Evolutionary conservation across 1,140 invertebrate species (phyloP).

Genomic region (Cotesia typhae): DNA sequence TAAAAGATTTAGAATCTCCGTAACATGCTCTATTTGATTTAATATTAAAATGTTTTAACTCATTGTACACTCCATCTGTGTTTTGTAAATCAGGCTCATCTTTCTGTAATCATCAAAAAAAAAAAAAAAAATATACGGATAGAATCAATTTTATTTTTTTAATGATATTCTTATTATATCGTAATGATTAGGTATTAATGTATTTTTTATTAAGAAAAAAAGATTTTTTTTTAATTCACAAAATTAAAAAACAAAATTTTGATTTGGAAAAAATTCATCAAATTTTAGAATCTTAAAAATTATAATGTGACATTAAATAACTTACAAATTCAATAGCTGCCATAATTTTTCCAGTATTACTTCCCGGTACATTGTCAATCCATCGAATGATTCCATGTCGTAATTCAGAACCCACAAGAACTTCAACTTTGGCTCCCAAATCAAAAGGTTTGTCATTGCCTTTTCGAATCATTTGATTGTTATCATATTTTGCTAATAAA

Average conservation of each 20-base stretch:
- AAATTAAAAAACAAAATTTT: too few species aligned
- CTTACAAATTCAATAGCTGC: conserved; percentile 76
- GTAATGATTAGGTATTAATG: too few species aligned
- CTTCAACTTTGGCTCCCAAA: conserved; percentile 80
- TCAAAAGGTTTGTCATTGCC: conserved; percentile 67
- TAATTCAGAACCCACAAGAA: conserved; percentile 67
- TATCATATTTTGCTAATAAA: conserved; percentile 57
- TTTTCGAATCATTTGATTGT: conserved; percentile 55
- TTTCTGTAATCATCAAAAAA: conserved; percentile 69
- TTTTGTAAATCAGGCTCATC: conserved; percentile 64
- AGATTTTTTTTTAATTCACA: too few species aligned
- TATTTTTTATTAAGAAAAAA: too few species aligned
- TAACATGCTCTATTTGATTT: conserved; percentile 78
- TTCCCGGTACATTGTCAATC: conserved; percentile 74
- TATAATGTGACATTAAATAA: conserved; percentile 53
- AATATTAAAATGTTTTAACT: conserved; percentile 77
- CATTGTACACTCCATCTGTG: conserved; percentile 81
- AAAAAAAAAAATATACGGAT: conserved; percentile 59
- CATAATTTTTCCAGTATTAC: conserved; percentile 66
- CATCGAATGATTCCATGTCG: conserved; percentile 86
- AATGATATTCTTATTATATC: too few species aligned
- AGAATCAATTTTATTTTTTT: too few species aligned
- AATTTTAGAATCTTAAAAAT: neutral
- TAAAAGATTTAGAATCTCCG: conserved; percentile 78
- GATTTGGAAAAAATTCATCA: neutral